Evolutionary conservation across 2,113 vertebrate species (phyloP).

Genomic region (Scatophagus argus): DNA sequence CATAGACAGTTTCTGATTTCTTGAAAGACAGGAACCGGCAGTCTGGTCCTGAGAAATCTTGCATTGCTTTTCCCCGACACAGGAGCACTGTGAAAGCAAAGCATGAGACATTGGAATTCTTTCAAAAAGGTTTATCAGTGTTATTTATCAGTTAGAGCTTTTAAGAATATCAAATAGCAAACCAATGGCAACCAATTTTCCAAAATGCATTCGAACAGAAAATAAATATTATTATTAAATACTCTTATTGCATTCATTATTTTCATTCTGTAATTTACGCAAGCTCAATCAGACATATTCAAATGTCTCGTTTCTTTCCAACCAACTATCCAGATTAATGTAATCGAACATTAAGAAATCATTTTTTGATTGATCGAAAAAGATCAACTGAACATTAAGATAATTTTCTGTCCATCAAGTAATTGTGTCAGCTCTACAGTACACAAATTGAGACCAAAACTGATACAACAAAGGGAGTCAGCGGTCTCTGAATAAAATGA

Average conservation of each 20-base stretch:
- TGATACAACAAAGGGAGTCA: too few relatives aligned
- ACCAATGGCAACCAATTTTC: not conserved
- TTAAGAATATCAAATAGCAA: not conserved
- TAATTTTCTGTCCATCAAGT: not conserved
- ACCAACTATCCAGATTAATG: not conserved
- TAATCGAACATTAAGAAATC: not conserved
- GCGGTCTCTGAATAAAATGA: too few relatives aligned
- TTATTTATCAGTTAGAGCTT: not conserved
- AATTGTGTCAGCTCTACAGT: not conserved
- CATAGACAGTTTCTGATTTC: constrained; percentile 91
- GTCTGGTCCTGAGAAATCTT: constrained; percentile 92
- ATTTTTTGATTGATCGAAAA: too few relatives aligned
- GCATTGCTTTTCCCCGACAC: constrained; percentile 89
- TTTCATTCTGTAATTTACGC: not conserved
- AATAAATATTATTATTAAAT: not conserved
- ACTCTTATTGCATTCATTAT: not conserved
- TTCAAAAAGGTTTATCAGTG: not conserved
- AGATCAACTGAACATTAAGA: not conserved
- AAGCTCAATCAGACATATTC: not conserved
- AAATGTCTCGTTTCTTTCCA: not conserved
- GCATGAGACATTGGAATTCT: constrained; percentile 13
- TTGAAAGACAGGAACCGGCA: constrained; percentile 95
- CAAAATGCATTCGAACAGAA: not conserved
- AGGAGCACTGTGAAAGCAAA: constrained; percentile 88
- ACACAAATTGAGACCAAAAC: not conserved